phyloP scores from a whole-genome alignment of 92 coral and sea anemone genomes.

The Pocillopora meandrina region DNA sequence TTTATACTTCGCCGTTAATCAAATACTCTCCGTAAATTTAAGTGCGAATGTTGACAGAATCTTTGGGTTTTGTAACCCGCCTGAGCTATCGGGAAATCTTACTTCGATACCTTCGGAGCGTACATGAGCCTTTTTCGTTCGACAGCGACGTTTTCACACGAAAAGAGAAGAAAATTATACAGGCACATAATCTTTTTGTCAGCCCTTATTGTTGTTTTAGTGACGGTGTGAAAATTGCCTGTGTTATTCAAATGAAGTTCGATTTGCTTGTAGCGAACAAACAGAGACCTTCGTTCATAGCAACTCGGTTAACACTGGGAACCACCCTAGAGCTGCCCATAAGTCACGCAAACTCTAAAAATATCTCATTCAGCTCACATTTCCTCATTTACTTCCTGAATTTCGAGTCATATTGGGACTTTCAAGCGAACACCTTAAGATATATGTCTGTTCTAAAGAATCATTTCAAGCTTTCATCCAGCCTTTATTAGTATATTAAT shows the following conservation, averaged over 20 bases:
- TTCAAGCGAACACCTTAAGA: too few species aligned
- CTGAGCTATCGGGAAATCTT: not conserved
- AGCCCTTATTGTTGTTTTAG: conserved; percentile 26
- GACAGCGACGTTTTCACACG: not conserved
- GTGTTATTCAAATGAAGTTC: conserved; percentile 28
- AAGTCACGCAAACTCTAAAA: not conserved
- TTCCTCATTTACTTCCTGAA: not conserved
- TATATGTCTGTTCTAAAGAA: too few species aligned
- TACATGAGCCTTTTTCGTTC: not conserved
- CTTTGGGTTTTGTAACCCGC: not conserved
- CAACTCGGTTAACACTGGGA: conserved; percentile 39
- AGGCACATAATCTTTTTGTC: not conserved
- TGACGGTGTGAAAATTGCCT: conserved; percentile 15
- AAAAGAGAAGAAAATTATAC: not conserved
- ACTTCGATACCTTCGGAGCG: not conserved
- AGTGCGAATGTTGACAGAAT: not conserved
- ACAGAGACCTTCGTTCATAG: conserved; percentile 2
- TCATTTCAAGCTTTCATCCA: too few species aligned
- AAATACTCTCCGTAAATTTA: conserved; percentile 17
- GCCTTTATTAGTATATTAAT: too few species aligned
- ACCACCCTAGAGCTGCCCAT: not conserved
- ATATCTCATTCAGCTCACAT: not conserved
- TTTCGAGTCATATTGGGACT: too few species aligned
- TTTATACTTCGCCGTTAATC: conserved; percentile 13
- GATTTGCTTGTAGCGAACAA: conserved; percentile 5